These are phyloP conservation scores for Hippocampus abdominalis DNA, from an alignment of 2,113 vertebrate genomes.

Conservation along the genomic window DNA sequence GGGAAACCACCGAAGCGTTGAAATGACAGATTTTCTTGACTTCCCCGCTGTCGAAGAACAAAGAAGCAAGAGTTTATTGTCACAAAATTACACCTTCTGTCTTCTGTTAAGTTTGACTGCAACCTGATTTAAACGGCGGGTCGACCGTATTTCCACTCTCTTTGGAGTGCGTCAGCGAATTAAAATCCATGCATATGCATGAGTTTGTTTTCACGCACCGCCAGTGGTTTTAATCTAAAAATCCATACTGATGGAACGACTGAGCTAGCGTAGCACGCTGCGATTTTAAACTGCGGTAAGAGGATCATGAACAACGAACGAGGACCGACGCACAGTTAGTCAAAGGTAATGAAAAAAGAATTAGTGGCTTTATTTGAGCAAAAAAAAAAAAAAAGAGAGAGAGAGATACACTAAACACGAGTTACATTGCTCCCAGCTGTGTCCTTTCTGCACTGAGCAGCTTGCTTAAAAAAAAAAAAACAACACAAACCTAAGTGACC, in stretches of 20 bases:
- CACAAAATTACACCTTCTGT: background rate
- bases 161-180: background rate
- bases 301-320: constrained; percentile 1
- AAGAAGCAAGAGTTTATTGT: constrained; percentile 1
- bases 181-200: constrained; percentile 1
- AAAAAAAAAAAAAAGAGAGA: background rate
- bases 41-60: constrained; percentile 36
- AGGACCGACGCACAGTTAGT: constrained; percentile 1
- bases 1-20: constrained; percentile 17
- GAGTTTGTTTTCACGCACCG: background rate
- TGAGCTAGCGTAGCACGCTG: background rate
- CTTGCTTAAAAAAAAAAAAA: background rate
- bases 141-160: background rate
- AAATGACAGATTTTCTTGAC: constrained; percentile 33
- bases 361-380: constrained; percentile 2
- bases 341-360: constrained; percentile 2
- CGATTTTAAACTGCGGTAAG: constrained; percentile 1
- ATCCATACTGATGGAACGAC: background rate
- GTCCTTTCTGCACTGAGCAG: constrained; percentile 3
- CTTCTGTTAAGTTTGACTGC: background rate
- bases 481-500: constrained; percentile 40
- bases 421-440: constrained; percentile 8
- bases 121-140: background rate
- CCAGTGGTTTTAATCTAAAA: background rate
- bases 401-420: background rate